Percentiles rank a stretch among this genome's conserved stretches.
phyloP scores from a whole-genome alignment of 1,140 invertebrate species.

The Oncopodura yosiiana region DNA sequence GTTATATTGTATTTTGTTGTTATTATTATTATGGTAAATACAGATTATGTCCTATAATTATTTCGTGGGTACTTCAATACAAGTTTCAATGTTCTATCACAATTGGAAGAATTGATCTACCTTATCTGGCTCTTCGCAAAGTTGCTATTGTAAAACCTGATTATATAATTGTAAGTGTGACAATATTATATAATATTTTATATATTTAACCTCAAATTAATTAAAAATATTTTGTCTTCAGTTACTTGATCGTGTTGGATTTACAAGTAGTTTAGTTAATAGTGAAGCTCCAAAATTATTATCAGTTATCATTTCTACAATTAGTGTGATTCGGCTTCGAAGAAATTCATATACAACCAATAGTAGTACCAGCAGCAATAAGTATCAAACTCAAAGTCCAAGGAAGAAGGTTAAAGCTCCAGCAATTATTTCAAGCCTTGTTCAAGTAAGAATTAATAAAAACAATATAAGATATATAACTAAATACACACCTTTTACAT shows the following conservation, averaged over 20 bases:
- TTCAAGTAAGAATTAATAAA: constrained; percentile 28
- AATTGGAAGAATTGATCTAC: constrained; percentile 30
- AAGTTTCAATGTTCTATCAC: constrained; percentile 33
- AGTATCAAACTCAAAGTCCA: constrained; percentile 37
- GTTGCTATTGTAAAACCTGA: constrained; percentile 26
- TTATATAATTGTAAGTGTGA: constrained; percentile 23
- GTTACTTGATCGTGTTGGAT: constrained; percentile 75
- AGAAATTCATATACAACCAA: constrained; percentile 28
- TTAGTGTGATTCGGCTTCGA: constrained; percentile 72
- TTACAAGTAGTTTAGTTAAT: constrained; percentile 80
- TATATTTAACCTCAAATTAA: background rate
- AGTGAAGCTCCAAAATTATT: constrained; percentile 78
- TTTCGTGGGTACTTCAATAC: constrained; percentile 29
- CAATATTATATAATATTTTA: background rate
- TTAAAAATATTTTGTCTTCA: constrained; percentile 42
- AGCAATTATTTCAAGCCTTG: constrained; percentile 24
- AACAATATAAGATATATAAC: background rate
- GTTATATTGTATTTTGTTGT: background rate
- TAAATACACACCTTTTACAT: background rate
- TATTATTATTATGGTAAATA: background rate
- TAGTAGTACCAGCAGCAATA: constrained; percentile 30
- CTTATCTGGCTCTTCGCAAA: constrained; percentile 23
- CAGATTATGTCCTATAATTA: constrained; percentile 24
- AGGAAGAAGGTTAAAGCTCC: constrained; percentile 51
- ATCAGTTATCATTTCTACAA: constrained; percentile 69